phyloP scores from a whole-genome alignment of 1,140 invertebrate species.

The Hydropsyche tenuis region DNA sequence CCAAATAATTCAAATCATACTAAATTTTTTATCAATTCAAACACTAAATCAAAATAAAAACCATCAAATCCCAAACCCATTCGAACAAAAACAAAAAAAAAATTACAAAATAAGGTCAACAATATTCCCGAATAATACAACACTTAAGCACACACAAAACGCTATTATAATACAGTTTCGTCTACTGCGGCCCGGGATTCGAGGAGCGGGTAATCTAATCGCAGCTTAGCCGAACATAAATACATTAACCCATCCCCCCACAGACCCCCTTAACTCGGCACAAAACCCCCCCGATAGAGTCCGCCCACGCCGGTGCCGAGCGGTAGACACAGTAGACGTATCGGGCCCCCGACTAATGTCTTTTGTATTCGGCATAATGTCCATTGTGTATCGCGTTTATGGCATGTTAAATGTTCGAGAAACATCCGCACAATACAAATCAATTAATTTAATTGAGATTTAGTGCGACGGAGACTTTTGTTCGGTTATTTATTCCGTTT shows the following conservation, averaged over 20 bases:
- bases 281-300: too few species aligned
- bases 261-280: too few species aligned
- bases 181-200: constrained; percentile 2
- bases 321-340: constrained; percentile 6
- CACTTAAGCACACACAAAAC: too few species aligned
- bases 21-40: too few species aligned
- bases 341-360: constrained; percentile 28
- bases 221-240: constrained; percentile 39
- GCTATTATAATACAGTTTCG: too few species aligned
- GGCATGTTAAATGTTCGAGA: constrained; percentile 38
- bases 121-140: too few species aligned
- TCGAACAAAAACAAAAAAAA: too few species aligned
- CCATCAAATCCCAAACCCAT: too few species aligned
- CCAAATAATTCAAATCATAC: too few species aligned
- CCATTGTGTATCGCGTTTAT: constrained; percentile 33
- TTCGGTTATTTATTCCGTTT: background rate
- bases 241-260: constrained; percentile 29
- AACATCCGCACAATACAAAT: constrained; percentile 40
- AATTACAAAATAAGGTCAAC: too few species aligned
- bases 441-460: constrained; percentile 42
- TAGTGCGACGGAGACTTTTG: background rate
- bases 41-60: too few species aligned
- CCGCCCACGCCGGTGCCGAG: too few species aligned
- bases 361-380: constrained; percentile 41
- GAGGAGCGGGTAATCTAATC: constrained; percentile 37